These are phyloP conservation scores for Ptychodera flava DNA, from an alignment of 35 echinoderm and acorn worm genomes.

Conservation along the genomic window DNA sequence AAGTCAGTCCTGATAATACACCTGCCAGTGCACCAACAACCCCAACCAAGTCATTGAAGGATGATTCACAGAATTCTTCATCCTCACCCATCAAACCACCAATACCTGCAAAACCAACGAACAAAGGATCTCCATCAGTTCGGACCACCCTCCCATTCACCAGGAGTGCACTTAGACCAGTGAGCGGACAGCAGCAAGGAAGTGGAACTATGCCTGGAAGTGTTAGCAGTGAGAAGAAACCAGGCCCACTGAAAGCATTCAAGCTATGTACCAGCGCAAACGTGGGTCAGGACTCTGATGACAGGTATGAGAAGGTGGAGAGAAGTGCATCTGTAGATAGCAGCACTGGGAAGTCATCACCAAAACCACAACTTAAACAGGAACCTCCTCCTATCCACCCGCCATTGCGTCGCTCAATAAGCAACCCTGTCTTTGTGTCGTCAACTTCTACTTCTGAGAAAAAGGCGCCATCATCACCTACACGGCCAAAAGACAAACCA, in stretches of 20 bases:
- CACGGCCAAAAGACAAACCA: not conserved
- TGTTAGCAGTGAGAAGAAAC: not conserved
- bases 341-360: not conserved
- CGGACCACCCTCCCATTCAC: conserved; percentile 9
- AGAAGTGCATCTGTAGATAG: not conserved
- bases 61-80: not conserved
- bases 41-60: conserved; percentile 6
- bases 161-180: not conserved
- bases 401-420: not conserved
- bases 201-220: not conserved
- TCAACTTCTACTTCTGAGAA: not conserved
- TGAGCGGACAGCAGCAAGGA: not conserved
- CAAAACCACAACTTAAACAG: not conserved
- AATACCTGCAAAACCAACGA: conserved; percentile 45
- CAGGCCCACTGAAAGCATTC: conserved; percentile 11
- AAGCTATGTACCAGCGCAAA: not conserved
- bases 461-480: not conserved
- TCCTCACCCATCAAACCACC: conserved; percentile 14
- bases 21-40: not conserved
- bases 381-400: not conserved
- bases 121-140: not conserved
- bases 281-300: not conserved
- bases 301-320: not conserved
- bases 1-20: not conserved
- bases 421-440: not conserved